Evolutionary conservation across 2,888 invertebrate genomes (phyloP).

Genomic region (Galeopsomyia nigrocyanea): DNA sequence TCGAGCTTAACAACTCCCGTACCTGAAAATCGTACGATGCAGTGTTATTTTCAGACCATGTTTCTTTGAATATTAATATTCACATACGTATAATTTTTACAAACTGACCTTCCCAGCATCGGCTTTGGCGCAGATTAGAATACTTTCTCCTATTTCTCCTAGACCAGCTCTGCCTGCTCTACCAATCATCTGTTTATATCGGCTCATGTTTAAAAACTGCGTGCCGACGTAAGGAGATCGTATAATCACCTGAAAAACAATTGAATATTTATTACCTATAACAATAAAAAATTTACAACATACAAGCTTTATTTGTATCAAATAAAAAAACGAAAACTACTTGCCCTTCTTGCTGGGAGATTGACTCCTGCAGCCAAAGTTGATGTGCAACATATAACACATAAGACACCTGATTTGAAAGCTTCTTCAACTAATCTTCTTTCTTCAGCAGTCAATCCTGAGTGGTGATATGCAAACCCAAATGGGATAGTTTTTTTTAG

Average conservation of each 20-base stretch:
- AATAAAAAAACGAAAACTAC: slow-evolving; percentile 13
- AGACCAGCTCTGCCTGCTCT: slow-evolving; percentile 94
- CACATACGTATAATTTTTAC: slow-evolving; percentile 13
- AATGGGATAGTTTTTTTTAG: slow-evolving; percentile 78
- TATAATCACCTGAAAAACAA: slow-evolving; percentile 76
- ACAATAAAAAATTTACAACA: slow-evolving; percentile 74
- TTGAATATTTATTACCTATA: slow-evolving; percentile 25
- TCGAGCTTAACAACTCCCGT: slow-evolving; percentile 73
- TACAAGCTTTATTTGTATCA: slow-evolving; percentile 14
- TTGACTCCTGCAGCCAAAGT: slow-evolving; percentile 98
- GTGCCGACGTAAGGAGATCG: slow-evolving; percentile 87
- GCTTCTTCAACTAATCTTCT: slow-evolving; percentile 86
- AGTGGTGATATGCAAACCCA: slow-evolving; percentile 96
- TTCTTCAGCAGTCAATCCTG: slow-evolving; percentile 91
- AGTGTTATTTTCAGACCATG: background rate
- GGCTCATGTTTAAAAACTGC: slow-evolving; percentile 79
- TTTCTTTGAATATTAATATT: background rate
- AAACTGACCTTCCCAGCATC: slow-evolving; percentile 72
- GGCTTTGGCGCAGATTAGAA: slow-evolving; percentile 79
- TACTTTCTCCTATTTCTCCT: slow-evolving; percentile 86
- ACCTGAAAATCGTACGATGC: slow-evolving; percentile 61
- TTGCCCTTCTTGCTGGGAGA: slow-evolving; percentile 87
- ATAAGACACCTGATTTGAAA: slow-evolving; percentile 85
- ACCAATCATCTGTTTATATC: slow-evolving; percentile 97
- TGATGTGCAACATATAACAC: slow-evolving; percentile 93